Base-by-base conservation (phyloP, 2,888 invertebrate genomes). In the Nemoura dubitans region DNA sequence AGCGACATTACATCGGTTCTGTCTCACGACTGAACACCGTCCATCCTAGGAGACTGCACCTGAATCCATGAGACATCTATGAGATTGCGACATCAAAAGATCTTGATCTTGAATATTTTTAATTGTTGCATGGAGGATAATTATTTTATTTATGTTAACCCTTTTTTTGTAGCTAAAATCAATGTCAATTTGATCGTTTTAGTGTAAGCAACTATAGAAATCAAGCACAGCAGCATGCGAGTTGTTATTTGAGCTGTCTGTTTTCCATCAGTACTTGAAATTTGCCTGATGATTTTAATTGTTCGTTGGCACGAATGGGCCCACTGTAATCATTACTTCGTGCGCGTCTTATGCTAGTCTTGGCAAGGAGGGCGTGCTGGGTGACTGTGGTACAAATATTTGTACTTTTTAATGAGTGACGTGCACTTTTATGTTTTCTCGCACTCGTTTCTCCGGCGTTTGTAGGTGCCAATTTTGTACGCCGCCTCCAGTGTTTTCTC, bases 301-400 rank as follows among this genome's bases (percentile, higher is more conserved):
- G 59, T 59, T 21, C 21, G 6, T 10, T 59, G 21, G 14, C 59
- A 59, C 59, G 59, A 59, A 59, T 59, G 1, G 16, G 16, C 2
- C 59, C 6, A 3, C 59, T 59, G 59, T 21, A 59, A 59, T 59
- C 21, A 59, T 59, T 59, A 7, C 59, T 59, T 59, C 59, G 59
- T 59, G 59, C 59, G 16, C 3, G 59, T 7, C 21, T 59, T 59
- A 59, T n/a, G 14, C 14, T 7, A 59, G 59, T 59, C 59, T 59
- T 59, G 59, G 6, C 59, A 59, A 59, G 59, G 21, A 16, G 59
- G 59, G 59, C 59, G 59, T 10, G 16, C 59, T 7, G 6, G 59
- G 59, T 59, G 59, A 59, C 59, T 59, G 59, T 59, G 59, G 14
- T 59, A 59, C 59, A 59, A 59, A 59, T 59, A 59, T 59, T 59